A percentile compares a stretch with the other conserved stretches of the same genome.
These are phyloP conservation scores for Flabesymbios commensalis DNA, from an alignment of 2,888 invertebrate genomes.

Conservation along the genomic window DNA sequence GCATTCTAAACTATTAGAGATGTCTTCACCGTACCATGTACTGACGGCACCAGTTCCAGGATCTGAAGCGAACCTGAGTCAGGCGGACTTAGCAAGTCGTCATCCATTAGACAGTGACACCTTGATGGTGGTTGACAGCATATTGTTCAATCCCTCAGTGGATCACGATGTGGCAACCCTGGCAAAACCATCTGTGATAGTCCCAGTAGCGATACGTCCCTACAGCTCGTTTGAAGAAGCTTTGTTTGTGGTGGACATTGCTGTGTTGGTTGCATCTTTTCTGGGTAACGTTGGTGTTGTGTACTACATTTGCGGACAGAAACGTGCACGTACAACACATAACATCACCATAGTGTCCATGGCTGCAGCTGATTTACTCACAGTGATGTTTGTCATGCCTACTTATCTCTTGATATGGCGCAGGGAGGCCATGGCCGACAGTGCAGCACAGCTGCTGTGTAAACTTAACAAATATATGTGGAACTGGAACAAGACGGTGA, in stretches of 20 bases:
- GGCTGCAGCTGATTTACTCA: constrained; percentile 15
- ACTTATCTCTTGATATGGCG: no score
- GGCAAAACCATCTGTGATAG: no score
- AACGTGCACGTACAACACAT: constrained; percentile 15
- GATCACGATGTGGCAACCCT: no score
- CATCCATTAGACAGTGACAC: no score
- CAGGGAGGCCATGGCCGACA: constrained; percentile 1
- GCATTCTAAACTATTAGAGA: no score
- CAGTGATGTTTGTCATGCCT: constrained; percentile 13
- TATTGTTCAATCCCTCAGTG: no score
- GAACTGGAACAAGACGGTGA: constrained; percentile 27
- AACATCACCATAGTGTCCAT: constrained; percentile 28
- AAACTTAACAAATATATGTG: constrained; percentile 21
- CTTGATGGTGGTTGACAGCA: no score
- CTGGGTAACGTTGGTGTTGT: constrained; percentile 13
- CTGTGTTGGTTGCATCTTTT: constrained; percentile 4
- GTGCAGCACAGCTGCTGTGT: constrained; percentile 17
- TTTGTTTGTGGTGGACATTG: constrained; percentile 8
- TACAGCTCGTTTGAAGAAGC: background rate
- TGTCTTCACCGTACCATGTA: no score
- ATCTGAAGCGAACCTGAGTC: no score
- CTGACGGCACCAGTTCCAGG: no score
- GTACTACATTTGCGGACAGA: constrained; percentile 22
- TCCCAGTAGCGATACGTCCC: no score
- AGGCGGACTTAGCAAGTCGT: no score